Base-by-base conservation (phyloP, 2,888 invertebrate species). In the Drosophila tanythrix region DNA sequence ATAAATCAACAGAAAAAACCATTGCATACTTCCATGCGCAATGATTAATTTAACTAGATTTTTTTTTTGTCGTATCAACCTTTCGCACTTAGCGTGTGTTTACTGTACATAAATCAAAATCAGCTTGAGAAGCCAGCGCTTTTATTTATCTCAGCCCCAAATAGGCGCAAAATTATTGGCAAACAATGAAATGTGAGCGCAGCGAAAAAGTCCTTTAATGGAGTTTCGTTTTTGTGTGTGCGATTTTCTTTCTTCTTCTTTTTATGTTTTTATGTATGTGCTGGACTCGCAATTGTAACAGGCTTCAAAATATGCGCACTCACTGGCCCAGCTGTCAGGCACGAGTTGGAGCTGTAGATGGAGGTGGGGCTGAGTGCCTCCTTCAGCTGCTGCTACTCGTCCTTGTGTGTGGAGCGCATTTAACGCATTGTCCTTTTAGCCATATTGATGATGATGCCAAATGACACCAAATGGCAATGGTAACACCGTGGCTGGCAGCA, bases 371-470 rank as follows among this genome's bases (percentile, higher is more conserved):
- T 64, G 79, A 66, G 76, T 64, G 71, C 61, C 57, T 38, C 11
- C 25, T 57, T 8, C 52, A 56, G 50, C 38, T 38, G 21, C 3
- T 13, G 6, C 21, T 21, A 13, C 21, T 21, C 21, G 6, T 21
- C 2, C 27, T 27, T 21, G 29, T 25, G 55, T 27, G 43, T 38
- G 61, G 68, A 86, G 75, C 87, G 88, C 88, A 90, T 88, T 87
- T 90, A 90, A 90, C 90, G 90, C 90, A 88, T 88, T 88, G 90
- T 88, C 88, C 90, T 90, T 90, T 88, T 88, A 88, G 90, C 88
- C 88, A 85, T 88, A 88, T 88, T 88, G 88, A 88, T 88, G 89
- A 90, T 87, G 87, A 87, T 87, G 89, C 85, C 85, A 90, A 86
- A 86, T 86, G 85, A 86, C 85, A 89, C 83, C 88, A 81, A 89